Evolutionary conservation across 2,113 vertebrate species (phyloP).

Genomic region (Salvelinus alpinus): DNA sequence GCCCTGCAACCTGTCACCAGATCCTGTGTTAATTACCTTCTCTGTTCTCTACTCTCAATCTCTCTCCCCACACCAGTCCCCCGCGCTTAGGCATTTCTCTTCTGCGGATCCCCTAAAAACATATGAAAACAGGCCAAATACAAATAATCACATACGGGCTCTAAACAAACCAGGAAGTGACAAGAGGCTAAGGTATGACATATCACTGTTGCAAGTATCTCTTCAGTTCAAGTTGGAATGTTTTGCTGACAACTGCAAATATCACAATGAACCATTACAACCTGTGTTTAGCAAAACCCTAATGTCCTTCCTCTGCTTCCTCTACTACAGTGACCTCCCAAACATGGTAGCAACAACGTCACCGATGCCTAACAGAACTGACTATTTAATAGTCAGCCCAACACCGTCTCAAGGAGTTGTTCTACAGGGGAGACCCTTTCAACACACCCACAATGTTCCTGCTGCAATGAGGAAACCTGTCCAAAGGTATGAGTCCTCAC

Average conservation of each 20-base stretch:
- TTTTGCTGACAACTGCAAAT: too few relatives aligned
- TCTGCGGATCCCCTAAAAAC: constrained; percentile 78
- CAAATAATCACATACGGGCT: constrained; percentile 71
- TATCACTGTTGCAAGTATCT: background rate
- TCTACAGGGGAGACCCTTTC: constrained; percentile 86
- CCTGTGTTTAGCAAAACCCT: background rate
- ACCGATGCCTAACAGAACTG: constrained; percentile 60
- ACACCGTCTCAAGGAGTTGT: constrained; percentile 76
- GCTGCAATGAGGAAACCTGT: constrained; percentile 79
- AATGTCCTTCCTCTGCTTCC: background rate
- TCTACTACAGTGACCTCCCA: constrained; percentile 77
- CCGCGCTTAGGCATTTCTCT: constrained; percentile 74
- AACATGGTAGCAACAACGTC: constrained; percentile 69
- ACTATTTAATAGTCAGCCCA: constrained; percentile 64
- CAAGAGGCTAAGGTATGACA: constrained; percentile 80
- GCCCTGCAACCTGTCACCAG: too few relatives aligned
- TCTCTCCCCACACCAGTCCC: constrained; percentile 55
- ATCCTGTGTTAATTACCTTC: too few relatives aligned
- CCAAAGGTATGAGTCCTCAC: constrained; percentile 82
- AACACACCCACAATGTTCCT: constrained; percentile 78
- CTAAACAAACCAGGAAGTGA: constrained; percentile 81
- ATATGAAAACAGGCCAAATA: constrained; percentile 77
- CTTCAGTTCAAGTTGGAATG: background rate
- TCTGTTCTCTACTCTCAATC: background rate
- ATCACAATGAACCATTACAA: too few relatives aligned